Base-by-base conservation (phyloP, 2,113 vertebrate species). In the Papio anubis region DNA sequence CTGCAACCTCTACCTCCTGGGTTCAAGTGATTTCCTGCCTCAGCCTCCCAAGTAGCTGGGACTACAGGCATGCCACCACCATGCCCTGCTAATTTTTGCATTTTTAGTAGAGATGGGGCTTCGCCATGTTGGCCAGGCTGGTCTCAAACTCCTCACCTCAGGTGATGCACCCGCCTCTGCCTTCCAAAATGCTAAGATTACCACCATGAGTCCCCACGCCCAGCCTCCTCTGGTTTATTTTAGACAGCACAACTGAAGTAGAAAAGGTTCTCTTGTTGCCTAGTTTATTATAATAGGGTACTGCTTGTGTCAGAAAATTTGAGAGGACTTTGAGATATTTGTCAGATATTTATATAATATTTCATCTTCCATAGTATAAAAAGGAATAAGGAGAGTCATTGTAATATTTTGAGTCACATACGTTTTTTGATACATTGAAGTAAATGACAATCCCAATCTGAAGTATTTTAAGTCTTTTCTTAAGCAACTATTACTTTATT, bases 401-500 rank as follows among this genome's bases (percentile, higher is more conserved):
- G 38, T 82, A 61, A 70, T 93, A 38, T 93, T 95, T 98, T 98
- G 72, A 96, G 81, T 95, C 7, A 1, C 38, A 61, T 27, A 59
- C 90, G 72, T 86, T 93, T 79, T 97, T 97, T 96, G 82, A 97
- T 97, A 93, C 94, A 96, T 94, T 83, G 64, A 97, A 97, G 12
- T 96, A 93, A 97, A 64, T 88, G 97, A 79, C 76, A 98, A 81
- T 98, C 88, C 97, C 94, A 84, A 84, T 86, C 50, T 97, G 66
- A 98, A 97, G 75, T 96, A 50, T 96, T 98, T 98, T 98, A 91
- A 97, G 35, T 95, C 66, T 97, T 90, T 92, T 97, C 79, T 97
- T 92, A 97, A 97, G 83, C 95, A 98, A 79, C n/a, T 93, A 82
- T 98, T 96, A 95, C 81, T 97, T 98, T 92, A 98, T 98, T 96